These are phyloP conservation scores for Chrysotoxum bicinctum DNA, from an alignment of 2,888 invertebrate genomes.

Conservation along the genomic window DNA sequence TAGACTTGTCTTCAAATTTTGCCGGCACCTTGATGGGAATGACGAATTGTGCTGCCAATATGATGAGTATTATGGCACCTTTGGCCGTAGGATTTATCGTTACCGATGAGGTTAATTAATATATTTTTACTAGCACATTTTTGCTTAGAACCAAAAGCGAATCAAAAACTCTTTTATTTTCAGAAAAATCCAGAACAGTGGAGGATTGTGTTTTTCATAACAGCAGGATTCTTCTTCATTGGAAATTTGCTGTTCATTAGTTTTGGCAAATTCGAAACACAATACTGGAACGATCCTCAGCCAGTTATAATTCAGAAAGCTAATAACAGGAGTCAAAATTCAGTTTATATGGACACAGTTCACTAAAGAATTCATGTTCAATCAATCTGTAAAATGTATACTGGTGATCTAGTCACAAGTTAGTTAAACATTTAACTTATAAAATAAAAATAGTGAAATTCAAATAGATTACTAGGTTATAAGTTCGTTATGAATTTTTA, in stretches of 20 bases:
- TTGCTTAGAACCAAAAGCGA: slow-evolving; percentile 77
- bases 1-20: slow-evolving; percentile 92
- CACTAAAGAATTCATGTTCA: not conserved
- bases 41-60: slow-evolving; percentile 83
- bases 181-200: slow-evolving; percentile 85
- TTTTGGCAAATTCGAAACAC: slow-evolving; percentile 85
- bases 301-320: not conserved
- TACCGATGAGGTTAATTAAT: slow-evolving; percentile 86
- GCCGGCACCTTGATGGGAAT: slow-evolving; percentile 91
- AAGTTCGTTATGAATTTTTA: too few species aligned
- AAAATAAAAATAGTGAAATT: not conserved
- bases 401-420: not conserved
- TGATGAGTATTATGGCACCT: slow-evolving; percentile 91
- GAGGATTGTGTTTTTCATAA: slow-evolving; percentile 87
- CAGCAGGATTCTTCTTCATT: slow-evolving; percentile 86
- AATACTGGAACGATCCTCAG: slow-evolving; percentile 84
- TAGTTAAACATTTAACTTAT: not conserved
- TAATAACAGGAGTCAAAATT: not conserved
- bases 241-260: slow-evolving; percentile 86
- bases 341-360: slow-evolving; percentile 23
- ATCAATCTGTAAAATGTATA: not conserved
- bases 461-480: too few species aligned
- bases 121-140: slow-evolving; percentile 82
- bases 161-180: slow-evolving; percentile 77
- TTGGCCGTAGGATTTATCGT: slow-evolving; percentile 88